phyloP scores from a whole-genome alignment of 1,140 invertebrate genomes.

The Meteorus sp. region DNA sequence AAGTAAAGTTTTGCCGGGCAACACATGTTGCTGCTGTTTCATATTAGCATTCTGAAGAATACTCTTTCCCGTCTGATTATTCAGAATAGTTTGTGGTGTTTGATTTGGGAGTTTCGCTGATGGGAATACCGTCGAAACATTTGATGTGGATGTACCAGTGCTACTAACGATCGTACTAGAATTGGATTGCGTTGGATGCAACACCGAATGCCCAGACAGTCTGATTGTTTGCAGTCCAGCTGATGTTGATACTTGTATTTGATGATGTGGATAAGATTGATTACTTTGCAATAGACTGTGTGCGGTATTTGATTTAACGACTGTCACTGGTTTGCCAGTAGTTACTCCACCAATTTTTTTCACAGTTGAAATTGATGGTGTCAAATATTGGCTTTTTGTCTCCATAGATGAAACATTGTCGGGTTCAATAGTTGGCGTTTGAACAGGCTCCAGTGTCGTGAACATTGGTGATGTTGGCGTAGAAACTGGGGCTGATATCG shows the following conservation, averaged over 20 bases:
- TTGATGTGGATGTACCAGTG: constrained; percentile 33
- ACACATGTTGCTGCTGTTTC: constrained; percentile 50
- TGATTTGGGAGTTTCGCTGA: constrained; percentile 45
- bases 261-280: constrained; percentile 56
- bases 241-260: constrained; percentile 58
- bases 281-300: constrained; percentile 56
- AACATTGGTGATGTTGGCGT: constrained; percentile 31
- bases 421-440: constrained; percentile 9
- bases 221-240: constrained; percentile 61
- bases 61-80: constrained; percentile 53
- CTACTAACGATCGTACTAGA: constrained; percentile 33
- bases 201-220: constrained; percentile 57
- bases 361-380: constrained; percentile 8
- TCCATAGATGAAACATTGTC: constrained; percentile 9
- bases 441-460: neutral
- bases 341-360: constrained; percentile 30
- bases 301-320: constrained; percentile 49
- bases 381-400: constrained; percentile 13
- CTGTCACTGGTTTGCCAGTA: constrained; percentile 50
- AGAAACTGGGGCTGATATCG: constrained; percentile 20
- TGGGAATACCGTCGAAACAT: constrained; percentile 49
- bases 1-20: constrained; percentile 53
- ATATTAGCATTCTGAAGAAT: constrained; percentile 52
- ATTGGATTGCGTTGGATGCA: constrained; percentile 49
- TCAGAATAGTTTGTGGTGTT: constrained; percentile 45